Base-by-base conservation (phyloP, 2,888 invertebrate genomes). In the Drosophila barbarae region DNA sequence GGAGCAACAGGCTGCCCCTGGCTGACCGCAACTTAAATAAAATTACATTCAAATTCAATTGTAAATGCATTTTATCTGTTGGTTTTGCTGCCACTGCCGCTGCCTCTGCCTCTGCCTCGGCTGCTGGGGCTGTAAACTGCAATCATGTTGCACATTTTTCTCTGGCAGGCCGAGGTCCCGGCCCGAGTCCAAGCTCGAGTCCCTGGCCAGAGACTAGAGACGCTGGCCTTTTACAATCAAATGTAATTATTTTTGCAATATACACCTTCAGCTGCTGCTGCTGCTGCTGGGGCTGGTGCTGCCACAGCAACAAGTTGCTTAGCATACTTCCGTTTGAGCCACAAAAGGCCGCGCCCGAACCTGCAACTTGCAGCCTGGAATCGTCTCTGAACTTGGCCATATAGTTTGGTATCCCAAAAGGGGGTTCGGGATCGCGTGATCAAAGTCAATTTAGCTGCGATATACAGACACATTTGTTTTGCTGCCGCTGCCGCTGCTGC, bases 391-490 rank as follows among this genome's bases (percentile, higher is more conserved):
- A 56, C 66, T 59, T 39, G 58, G 59, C 59, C 10, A 60, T 58
- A 58, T 42, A 58, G 59, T 36, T 36, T 18, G 44, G 59, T 23
- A 46, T 47, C 46, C 56, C 69, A 56, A 52, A 52, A 63, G 72
- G 81, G 72, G 30, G 26, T 26, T 88, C 88, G 56, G 69, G 74
- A 89, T 88, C 88, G 88, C 88, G 89, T 88, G 88, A 89, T 89
- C 88, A 89, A 88, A 86, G 87, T 88, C 88, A 88, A 88, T 88
- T 88, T 89, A 88, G 87, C 77, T 80, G 72, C 79, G 75, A 84
- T 85, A 82, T 86, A 81, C 81, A 86, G 80, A 68, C 86, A 81
- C 86, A 84, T 84, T 84, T 85, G 79, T 86, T 84, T 79, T 81
- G 79, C 18, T 55, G 60, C 36, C 39, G 58, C 41, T 60, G 52